A percentile compares a stretch with the other conserved stretches of the same genome.
Conservation (phyloP, 2,888 invertebrate species). For the Phragmatobia fuliginosa region DNA sequence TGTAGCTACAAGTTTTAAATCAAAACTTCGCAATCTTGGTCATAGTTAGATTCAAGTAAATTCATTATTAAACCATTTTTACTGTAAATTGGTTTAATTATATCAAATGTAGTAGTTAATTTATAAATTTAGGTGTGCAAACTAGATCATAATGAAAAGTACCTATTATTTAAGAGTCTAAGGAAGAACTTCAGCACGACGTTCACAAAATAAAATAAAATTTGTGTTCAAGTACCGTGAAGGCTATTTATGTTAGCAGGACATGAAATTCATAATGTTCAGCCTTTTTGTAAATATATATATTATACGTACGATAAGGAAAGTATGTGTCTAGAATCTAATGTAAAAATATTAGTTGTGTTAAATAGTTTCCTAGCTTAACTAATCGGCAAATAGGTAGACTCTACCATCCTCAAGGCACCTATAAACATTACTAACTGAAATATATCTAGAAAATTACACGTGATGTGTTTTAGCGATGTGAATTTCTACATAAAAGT, state of each 20-base stretch:
- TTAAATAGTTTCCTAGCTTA: slow-evolving; percentile 21
- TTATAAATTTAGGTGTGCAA: neutral
- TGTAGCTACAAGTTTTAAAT: neutral
- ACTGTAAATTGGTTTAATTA: neutral
- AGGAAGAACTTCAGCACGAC: neutral
- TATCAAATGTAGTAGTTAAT: neutral
- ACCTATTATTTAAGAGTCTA: neutral
- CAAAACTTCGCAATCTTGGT: neutral
- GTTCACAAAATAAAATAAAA: neutral
- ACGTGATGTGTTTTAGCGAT: slow-evolving; percentile 3
- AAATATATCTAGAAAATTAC: slow-evolving; percentile 19
- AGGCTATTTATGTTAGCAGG: neutral
- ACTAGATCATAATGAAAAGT: neutral
- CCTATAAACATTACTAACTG: slow-evolving; percentile 20
- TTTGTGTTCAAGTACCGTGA: neutral
- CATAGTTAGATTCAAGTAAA: neutral
- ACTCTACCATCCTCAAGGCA: neutral
- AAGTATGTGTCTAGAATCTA: neutral
- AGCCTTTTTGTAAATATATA: neutral
- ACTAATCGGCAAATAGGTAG: slow-evolving; percentile 10
- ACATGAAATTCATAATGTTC: neutral
- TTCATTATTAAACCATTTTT: neutral
- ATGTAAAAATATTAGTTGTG: slow-evolving; percentile 15
- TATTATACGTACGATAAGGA: neutral
- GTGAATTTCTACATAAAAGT: slow-evolving; percentile 12